These are phyloP conservation scores for Shargacucullia verbasci DNA, from an alignment of 2,888 invertebrate genomes.

Conservation along the genomic window DNA sequence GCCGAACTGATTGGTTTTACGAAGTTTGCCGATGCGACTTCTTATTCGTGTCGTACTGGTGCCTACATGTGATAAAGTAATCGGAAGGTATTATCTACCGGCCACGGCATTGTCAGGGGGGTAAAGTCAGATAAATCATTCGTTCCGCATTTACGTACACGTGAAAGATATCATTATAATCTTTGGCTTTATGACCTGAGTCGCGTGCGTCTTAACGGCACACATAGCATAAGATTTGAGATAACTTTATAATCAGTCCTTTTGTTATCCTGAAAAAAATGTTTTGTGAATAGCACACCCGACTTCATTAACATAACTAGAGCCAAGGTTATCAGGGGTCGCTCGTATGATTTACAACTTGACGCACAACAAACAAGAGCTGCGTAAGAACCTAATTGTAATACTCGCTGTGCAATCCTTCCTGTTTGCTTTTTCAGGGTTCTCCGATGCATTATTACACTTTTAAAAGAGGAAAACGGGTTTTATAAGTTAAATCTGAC, in stretches of 20 bases:
- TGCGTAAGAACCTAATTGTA: conserved; percentile 9
- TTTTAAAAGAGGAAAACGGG: conserved; percentile 19
- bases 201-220: conserved; percentile 21
- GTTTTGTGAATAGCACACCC: conserved; percentile 35
- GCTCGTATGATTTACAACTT: conserved; percentile 51
- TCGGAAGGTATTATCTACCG: conserved; percentile 13
- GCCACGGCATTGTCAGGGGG: conserved; percentile 12
- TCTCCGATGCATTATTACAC: not conserved
- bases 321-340: conserved; percentile 71
- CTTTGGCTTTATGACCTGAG: conserved; percentile 29
- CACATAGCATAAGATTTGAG: conserved; percentile 26
- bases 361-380: conserved; percentile 41
- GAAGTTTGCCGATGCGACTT: no score
- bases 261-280: conserved; percentile 41
- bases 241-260: conserved; percentile 21
- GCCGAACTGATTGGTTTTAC: no score
- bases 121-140: conserved; percentile 14
- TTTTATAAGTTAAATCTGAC: conserved; percentile 5
- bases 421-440: conserved; percentile 44
- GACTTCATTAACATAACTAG: conserved; percentile 64
- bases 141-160: conserved; percentile 13
- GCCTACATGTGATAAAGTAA: not conserved
- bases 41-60: no score
- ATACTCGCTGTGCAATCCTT: conserved; percentile 25
- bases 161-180: conserved; percentile 30